Evolutionary conservation across 2,888 invertebrate species (phyloP).

Genomic region (Pseudococcus viburni): DNA sequence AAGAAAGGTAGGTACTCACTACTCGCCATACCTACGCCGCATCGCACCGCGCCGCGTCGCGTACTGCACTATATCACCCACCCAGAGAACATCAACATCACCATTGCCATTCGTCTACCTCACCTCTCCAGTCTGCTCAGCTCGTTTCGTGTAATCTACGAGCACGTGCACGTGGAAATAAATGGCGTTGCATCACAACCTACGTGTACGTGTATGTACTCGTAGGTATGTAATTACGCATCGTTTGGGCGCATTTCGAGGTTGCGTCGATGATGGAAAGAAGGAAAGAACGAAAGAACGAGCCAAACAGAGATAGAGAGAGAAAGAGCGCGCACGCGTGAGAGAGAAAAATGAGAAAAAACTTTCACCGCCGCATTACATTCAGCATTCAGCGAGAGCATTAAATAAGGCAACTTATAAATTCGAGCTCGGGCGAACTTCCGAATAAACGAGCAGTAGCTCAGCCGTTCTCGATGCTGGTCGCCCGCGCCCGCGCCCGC

Average conservation of each 20-base stretch:
- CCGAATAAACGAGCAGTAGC: constrained; percentile 4
- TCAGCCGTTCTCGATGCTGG: neutral
- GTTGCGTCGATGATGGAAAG: neutral
- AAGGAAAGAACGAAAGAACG: neutral
- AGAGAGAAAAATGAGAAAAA: neutral
- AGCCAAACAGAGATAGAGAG: neutral
- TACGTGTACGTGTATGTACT: neutral
- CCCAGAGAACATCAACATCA: no score
- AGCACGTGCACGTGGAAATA: neutral
- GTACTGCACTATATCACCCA: no score
- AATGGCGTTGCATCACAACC: neutral
- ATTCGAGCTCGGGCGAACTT: constrained; percentile 21
- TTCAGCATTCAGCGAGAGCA: neutral
- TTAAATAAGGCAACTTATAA: constrained; percentile 39
- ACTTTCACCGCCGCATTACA: constrained; percentile 31
- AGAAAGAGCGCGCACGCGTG: no score
- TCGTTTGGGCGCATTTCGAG: neutral
- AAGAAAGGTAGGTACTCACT: no score
- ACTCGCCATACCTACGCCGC: no score
- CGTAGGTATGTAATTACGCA: neutral
- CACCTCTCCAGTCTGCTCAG: neutral
- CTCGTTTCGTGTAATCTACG: neutral
- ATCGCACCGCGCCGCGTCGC: no score
- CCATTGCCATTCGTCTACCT: no score
- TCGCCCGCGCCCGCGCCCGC: neutral